Percentiles rank a stretch among this genome's conserved stretches.
Evolutionary conservation across 2,797 vertebrate genomes (phyloP).

Genomic region (Poecile montanus): DNA sequence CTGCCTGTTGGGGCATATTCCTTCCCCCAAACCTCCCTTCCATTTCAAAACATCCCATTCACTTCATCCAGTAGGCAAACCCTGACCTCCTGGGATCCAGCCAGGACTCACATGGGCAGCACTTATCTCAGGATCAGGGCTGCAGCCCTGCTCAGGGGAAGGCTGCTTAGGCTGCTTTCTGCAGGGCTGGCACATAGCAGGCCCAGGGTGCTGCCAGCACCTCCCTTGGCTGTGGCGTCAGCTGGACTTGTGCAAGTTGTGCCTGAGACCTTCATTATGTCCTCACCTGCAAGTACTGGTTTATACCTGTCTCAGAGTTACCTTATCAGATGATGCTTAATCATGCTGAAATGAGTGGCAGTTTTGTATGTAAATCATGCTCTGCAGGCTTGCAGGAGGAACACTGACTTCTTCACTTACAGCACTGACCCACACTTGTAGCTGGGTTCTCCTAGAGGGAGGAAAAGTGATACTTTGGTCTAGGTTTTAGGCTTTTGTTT

Average conservation of each 20-base stretch:
- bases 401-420: neutral
- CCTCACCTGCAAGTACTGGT: constrained; percentile 36
- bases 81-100: neutral
- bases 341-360: constrained; percentile 33
- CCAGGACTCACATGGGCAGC: neutral
- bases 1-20: neutral
- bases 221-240: neutral
- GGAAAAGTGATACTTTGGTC: neutral
- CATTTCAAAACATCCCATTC: neutral
- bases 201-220: neutral
- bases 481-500: neutral
- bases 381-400: neutral
- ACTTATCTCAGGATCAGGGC: neutral
- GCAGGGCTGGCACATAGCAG: neutral
- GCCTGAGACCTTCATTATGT: constrained; percentile 8
- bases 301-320: constrained; percentile 26
- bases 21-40: neutral
- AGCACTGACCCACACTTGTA: neutral
- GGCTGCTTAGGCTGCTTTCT: neutral
- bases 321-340: constrained; percentile 36
- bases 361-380: constrained; percentile 9
- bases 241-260: neutral
- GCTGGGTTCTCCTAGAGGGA: neutral
- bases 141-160: neutral
- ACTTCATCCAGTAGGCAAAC: neutral